phyloP scores from a whole-genome alignment of 2,113 vertebrate species.

The Thamnaconus septentrionalis region DNA sequence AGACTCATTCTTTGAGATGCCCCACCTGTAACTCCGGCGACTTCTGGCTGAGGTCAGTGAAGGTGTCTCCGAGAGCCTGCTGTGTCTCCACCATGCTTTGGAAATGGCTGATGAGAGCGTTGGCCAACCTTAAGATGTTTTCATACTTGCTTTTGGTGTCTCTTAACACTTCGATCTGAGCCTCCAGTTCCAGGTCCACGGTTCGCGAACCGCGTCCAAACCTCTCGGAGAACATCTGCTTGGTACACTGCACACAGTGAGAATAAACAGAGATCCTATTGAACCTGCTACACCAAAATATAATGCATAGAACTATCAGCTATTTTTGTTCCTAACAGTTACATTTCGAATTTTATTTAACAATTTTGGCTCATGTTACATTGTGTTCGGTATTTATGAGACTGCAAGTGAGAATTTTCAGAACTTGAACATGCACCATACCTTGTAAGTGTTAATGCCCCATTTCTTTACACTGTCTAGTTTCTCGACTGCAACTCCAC shows the following conservation, averaged over 20 bases:
- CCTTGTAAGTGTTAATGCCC: slow-evolving; percentile 98
- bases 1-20: neutral
- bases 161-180: slow-evolving; percentile 91
- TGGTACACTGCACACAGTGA: slow-evolving; percentile 84
- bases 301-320: too few relatives aligned
- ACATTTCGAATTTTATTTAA: too few relatives aligned
- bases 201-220: slow-evolving; percentile 94
- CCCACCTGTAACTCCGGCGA: slow-evolving; percentile 94
- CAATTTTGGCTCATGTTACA: neutral
- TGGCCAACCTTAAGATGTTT: slow-evolving; percentile 84
- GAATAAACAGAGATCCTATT: neutral
- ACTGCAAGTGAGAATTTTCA: neutral
- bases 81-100: slow-evolving; percentile 97
- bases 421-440: slow-evolving; percentile 42
- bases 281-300: neutral
- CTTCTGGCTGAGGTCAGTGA: slow-evolving; percentile 97
- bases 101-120: slow-evolving; percentile 88
- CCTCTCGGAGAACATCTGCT: slow-evolving; percentile 92
- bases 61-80: slow-evolving; percentile 91
- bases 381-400: neutral
- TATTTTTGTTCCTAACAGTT: too few relatives aligned
- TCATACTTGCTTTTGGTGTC: slow-evolving; percentile 97
- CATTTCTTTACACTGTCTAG: slow-evolving; percentile 95
- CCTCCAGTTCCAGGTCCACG: slow-evolving; percentile 94
- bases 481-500: slow-evolving; percentile 93